These are phyloP conservation scores for Tauraco hartlaubi DNA, from an alignment of 2,797 vertebrate species.

Conservation along the genomic window DNA sequence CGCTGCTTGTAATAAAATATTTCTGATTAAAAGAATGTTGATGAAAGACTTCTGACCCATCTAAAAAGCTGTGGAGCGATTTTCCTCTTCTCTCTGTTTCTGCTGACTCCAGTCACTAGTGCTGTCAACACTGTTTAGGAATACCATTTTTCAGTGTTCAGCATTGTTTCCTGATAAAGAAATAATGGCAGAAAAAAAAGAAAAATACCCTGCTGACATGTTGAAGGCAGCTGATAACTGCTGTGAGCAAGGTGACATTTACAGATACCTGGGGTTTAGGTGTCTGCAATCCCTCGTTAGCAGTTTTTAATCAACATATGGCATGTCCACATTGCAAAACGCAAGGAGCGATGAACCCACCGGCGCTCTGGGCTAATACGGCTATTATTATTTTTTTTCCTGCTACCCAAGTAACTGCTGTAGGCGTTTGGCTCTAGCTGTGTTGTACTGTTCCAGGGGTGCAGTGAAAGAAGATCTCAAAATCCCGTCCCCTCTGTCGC, in stretches of 20 bases:
- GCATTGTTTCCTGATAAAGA: not conserved
- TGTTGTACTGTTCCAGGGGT: not conserved
- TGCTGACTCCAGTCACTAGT: slow-evolving; percentile 7
- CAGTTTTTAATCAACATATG: not conserved
- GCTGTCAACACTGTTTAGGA: slow-evolving; percentile 24
- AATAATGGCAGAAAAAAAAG: not conserved
- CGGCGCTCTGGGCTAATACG: accelerated
- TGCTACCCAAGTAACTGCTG: not conserved
- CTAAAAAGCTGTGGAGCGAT: not conserved
- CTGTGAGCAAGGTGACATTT: slow-evolving; percentile 8
- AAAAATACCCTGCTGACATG: not conserved
- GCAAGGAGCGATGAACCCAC: not conserved
- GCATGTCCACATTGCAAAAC: not conserved
- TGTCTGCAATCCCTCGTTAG: not conserved
- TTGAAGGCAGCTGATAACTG: not conserved
- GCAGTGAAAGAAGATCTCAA: not conserved
- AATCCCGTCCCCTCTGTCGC: accelerated
- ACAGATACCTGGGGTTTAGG: not conserved
- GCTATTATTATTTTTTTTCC: not conserved
- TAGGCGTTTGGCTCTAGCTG: not conserved
- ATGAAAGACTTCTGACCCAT: slow-evolving; percentile 7
- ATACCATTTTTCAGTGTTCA: slow-evolving; percentile 10
- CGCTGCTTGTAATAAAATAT: not conserved
- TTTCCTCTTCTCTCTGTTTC: not conserved
- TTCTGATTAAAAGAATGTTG: slow-evolving; percentile 36